A percentile compares a stretch with the other conserved stretches of the same genome.
Evolutionary conservation across 2,113 vertebrate species (phyloP).

Genomic region (Chamaetylas fuelleborni): DNA sequence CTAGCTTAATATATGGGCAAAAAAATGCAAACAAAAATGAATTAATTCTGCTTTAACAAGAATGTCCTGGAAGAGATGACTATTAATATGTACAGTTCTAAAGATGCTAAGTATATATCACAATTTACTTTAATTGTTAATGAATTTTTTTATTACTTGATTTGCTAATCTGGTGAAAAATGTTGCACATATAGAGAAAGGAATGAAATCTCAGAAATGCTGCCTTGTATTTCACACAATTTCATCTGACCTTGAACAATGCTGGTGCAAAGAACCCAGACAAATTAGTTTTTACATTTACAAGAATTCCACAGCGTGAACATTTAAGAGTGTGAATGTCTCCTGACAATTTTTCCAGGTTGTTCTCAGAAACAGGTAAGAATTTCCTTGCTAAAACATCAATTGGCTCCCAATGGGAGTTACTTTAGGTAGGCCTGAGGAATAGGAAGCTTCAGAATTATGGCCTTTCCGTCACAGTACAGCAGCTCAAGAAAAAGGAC

Average conservation of each 20-base stretch:
- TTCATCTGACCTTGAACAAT: constrained; percentile 41
- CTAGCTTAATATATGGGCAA: not conserved
- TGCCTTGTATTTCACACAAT: not conserved
- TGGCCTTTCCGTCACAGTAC: constrained; percentile 2
- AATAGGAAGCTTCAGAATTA: constrained; percentile 53
- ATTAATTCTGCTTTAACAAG: not conserved
- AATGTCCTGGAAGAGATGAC: not conserved
- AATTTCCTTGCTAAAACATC: constrained; percentile 45
- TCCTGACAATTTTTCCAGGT: constrained; percentile 49
- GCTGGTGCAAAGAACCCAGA: not conserved
- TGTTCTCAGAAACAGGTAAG: constrained; percentile 44
- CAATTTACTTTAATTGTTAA: not conserved
- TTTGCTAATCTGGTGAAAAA: not conserved
- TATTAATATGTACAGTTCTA: not conserved
- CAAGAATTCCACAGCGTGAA: constrained; percentile 14
- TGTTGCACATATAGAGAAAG: not conserved
- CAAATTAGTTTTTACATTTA: constrained; percentile 50
- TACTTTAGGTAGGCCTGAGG: constrained; percentile 30
- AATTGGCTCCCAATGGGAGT: constrained; percentile 13
- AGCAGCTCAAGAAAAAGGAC: constrained; percentile 54
- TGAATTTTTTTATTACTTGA: not conserved
- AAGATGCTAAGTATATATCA: not conserved
- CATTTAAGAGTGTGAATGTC: constrained; percentile 24
- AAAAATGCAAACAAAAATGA: not conserved
- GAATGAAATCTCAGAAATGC: not conserved